Evolutionary conservation across 2,888 invertebrate species (phyloP), one percentile per base, ranked within the genome.

Genomic region (Melieria omissa): DNA sequence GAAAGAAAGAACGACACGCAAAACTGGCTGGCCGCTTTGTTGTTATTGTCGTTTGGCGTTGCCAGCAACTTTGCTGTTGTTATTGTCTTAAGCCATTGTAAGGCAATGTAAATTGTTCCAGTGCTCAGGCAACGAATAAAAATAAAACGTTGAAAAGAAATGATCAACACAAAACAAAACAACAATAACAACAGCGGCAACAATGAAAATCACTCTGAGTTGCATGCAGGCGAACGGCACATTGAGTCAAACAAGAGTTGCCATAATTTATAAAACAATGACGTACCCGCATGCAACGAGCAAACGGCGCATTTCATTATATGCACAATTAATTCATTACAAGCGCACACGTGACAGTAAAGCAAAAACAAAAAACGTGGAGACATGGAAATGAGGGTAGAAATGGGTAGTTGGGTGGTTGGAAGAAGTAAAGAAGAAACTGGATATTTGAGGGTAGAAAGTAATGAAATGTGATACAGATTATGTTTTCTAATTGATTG

Each of bases 61-160:
- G 5, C 5, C 9, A n/a, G 12, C 52, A 12, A 52, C 52, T n/a
- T 52, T 52, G 52, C 14, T 52, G 52, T 52, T 52, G 52, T 9
- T 52, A 14, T 52, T 52, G 52, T 52, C 52, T 52, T 52, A 52
- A 52, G 52, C 52, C 14, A n/a, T 52, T 52, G 52, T 52, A 52
- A 52, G 12, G 52, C 52, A 52, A 52, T 52, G 5, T 52, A n/a
- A n/a, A n/a, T 52, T 52, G 52, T 52, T 52, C 14, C 52, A 8
- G 52, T 29, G 29, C 12, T 52, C 52, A 52, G n/a, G 52, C 52
- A n/a, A 52, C 9, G 52, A 52, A 52, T n/a, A 52, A 52, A 52
- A 52, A 52, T 14, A 6, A 9, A 52, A 49, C 8, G 12, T 10
- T 10, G 12, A 52, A 52, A 52, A 52, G n/a, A 52, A 52, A 52